phyloP scores from a whole-genome alignment of 2,888 invertebrate genomes.

The Cephus sareptanus region DNA sequence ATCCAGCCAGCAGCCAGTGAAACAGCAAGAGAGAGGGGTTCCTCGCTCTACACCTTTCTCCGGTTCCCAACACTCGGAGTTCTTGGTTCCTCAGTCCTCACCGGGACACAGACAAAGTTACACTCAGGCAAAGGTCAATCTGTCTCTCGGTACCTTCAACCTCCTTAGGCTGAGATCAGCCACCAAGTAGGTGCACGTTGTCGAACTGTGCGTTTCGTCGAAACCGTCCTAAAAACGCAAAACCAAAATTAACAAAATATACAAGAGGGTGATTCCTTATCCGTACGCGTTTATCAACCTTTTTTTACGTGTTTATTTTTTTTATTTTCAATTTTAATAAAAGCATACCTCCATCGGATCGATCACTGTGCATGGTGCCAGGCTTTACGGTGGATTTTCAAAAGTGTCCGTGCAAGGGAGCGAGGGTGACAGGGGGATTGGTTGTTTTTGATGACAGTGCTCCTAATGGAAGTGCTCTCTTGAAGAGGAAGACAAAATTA shows the following conservation, averaged over 20 bases:
- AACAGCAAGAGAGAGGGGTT: constrained; percentile 21
- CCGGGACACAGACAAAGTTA: constrained; percentile 58
- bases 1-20: constrained; percentile 11
- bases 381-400: neutral
- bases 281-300: too few species aligned
- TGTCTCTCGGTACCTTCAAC: constrained; percentile 19
- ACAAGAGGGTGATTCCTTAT: too few species aligned
- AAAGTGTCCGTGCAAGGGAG: constrained; percentile 5
- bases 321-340: neutral
- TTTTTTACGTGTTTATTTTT: neutral
- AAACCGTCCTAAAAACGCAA: too few species aligned
- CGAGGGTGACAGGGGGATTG: neutral
- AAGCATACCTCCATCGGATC: neutral
- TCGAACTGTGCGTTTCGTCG: too few species aligned
- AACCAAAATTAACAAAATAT: too few species aligned
- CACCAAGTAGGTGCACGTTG: too few species aligned
- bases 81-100: constrained; percentile 55
- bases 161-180: neutral
- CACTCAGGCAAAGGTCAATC: constrained; percentile 51
- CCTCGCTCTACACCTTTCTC: constrained; percentile 51
- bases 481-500: neutral
- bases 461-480: neutral
- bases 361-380: constrained; percentile 22
- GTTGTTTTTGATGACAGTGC: constrained; percentile 10
- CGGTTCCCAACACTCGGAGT: constrained; percentile 50